Evolutionary conservation across 2,888 invertebrate species (phyloP).

Genomic region (Heliconius ethilla): DNA sequence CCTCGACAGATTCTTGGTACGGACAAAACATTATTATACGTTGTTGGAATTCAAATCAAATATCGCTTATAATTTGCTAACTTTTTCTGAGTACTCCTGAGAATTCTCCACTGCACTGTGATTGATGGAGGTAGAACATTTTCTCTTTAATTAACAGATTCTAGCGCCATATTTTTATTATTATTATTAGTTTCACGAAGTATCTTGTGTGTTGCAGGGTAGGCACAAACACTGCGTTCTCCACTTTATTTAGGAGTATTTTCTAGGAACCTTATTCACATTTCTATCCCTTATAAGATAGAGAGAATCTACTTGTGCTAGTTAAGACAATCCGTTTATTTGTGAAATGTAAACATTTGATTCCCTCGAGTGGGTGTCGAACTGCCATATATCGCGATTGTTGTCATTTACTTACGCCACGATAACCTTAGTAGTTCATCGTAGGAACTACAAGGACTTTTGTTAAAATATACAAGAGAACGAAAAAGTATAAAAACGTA

Average conservation of each 20-base stretch:
- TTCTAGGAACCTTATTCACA: too few species aligned
- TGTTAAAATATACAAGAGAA: not conserved
- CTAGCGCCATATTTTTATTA: not conserved
- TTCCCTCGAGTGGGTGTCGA: too few species aligned
- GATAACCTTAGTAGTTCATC: too few species aligned
- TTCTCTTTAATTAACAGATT: not conserved
- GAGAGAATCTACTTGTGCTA: too few species aligned
- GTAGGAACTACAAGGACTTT: not conserved
- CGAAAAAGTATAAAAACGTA: not conserved
- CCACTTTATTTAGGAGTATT: too few species aligned
- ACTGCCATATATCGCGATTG: too few species aligned
- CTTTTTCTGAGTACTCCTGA: not conserved
- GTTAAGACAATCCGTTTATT: too few species aligned
- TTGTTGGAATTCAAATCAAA: slow-evolving; percentile 6
- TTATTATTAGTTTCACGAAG: not conserved
- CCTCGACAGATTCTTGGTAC: not conserved
- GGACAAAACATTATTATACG: slow-evolving; percentile 3
- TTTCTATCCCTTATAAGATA: too few species aligned
- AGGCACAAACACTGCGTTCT: too few species aligned
- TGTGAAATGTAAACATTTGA: too few species aligned
- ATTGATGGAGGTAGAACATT: not conserved
- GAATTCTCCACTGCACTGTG: not conserved
- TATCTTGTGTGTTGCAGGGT: too few species aligned
- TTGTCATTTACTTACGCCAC: too few species aligned
- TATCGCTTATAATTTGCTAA: not conserved